Base-by-base conservation (phyloP, 2,797 vertebrate genomes). In the Pseudotriccus pelzelni region DNA sequence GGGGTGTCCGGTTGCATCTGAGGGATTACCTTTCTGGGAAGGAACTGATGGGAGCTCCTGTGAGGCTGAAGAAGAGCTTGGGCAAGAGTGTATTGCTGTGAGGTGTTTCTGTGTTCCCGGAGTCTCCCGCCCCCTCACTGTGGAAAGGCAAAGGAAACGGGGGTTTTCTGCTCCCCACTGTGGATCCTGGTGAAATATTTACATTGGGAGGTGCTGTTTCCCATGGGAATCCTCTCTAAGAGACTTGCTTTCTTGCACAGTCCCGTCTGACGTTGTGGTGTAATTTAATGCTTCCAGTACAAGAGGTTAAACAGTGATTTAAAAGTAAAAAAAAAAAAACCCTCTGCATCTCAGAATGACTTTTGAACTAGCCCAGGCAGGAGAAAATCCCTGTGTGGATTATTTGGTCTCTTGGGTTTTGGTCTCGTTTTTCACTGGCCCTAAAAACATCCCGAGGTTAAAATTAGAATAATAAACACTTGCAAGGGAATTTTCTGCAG, bases 391-490 rank as follows among this genome's bases (percentile, higher is more conserved):
- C 4, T 58, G 1, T 15, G 19, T 84, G 69, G 43, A 58, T 78
- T 93, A 36, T 56, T 70, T 85, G 49, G 24, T 60, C 68, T 83
- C 52, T 41, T 89, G 78, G 24, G 39, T 58, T 90, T 90, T 70
- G 44, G 20, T 75, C 25, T 78, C 50, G 7, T 59, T 84, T 84
- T 58, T 50, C 7, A 37, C 44, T 39, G 12, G 43, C 19, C 43
- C 20, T 69, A 58, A 89, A 83, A 83, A 63, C 44, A 8, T 39
- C 41, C 32, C 63, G 59, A 63, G 43, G 36, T 87, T 94, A 86
- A 90, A 96, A 90, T 86, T 88, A 72, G 59, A 84, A 56, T 50
- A 73, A 73, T 55, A 87, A 95, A 69, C 32, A 50, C 79, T 87
- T 76, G 32, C 22, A 43, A 32, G 22, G 27, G 53, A 58, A 27